Evolutionary conservation across 2,113 vertebrate genomes (phyloP).

Genomic region (Galeopterus variegatus): DNA sequence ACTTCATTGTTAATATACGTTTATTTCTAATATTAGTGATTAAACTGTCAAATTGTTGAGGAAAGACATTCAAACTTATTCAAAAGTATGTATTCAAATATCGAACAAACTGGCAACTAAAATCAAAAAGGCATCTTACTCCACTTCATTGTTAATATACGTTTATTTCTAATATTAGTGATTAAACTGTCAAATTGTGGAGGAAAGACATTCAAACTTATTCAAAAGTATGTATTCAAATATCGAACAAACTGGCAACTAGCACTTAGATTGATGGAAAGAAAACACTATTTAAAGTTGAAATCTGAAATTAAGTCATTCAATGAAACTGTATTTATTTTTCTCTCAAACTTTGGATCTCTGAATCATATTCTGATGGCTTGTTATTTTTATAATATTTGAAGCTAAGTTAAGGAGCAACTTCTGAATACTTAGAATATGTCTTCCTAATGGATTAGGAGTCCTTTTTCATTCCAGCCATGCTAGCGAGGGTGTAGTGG

Average conservation of each 20-base stretch:
- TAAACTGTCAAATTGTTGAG: constrained; percentile 42
- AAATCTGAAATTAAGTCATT: background rate
- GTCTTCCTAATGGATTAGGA: background rate
- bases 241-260: background rate
- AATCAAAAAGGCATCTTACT: constrained; percentile 29
- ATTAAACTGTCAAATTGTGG: constrained; percentile 44
- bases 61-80: constrained; percentile 12
- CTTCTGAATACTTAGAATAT: background rate
- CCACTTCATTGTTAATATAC: constrained; percentile 40
- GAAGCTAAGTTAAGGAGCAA: background rate
- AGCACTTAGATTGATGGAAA: background rate
- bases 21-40: constrained; percentile 9
- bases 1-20: constrained; percentile 50
- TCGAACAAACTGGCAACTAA: background rate
- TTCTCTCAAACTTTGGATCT: background rate
- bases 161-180: constrained; percentile 3
- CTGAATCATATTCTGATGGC: background rate
- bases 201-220: constrained; percentile 35
- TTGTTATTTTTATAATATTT: background rate
- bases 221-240: background rate
- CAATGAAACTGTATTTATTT: background rate
- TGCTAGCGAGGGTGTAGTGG: background rate
- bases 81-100: background rate
- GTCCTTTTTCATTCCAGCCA: background rate
- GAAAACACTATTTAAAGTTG: background rate